These are phyloP conservation scores for Hedychridium roseum DNA, from an alignment of 2,888 invertebrate species.

Conservation along the genomic window DNA sequence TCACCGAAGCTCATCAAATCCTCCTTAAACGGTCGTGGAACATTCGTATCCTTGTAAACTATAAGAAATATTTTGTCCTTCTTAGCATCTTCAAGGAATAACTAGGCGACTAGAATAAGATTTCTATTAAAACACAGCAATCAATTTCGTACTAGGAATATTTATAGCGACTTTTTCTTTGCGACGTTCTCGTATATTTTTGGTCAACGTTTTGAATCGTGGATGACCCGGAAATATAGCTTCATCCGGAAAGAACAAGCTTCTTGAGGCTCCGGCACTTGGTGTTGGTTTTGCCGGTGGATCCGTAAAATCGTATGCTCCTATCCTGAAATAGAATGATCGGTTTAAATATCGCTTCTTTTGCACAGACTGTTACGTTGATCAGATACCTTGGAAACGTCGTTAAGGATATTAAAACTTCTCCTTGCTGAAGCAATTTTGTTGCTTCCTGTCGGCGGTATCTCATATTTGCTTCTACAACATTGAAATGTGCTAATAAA, in stretches of 20 bases:
- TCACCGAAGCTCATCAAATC: constrained; percentile 69
- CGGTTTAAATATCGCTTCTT: background rate
- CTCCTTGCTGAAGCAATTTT: constrained; percentile 77
- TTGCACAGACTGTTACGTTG: background rate
- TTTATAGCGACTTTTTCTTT: constrained; percentile 97
- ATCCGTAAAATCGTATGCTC: constrained; percentile 86
- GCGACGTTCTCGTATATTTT: constrained; percentile 90
- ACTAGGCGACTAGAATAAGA: background rate
- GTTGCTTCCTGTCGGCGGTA: constrained; percentile 86
- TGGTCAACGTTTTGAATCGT: constrained; percentile 89
- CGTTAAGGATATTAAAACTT: constrained; percentile 89
- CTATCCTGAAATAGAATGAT: constrained; percentile 71
- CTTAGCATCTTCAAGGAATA: background rate
- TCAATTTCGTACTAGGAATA: constrained; percentile 83
- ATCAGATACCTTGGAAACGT: constrained; percentile 86
- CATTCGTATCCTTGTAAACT: constrained; percentile 92
- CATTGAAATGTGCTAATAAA: constrained; percentile 94
- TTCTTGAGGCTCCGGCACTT: constrained; percentile 78
- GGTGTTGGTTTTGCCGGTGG: constrained; percentile 80
- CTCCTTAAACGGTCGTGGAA: constrained; percentile 80
- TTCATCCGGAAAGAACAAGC: constrained; percentile 93
- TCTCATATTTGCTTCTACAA: constrained; percentile 98
- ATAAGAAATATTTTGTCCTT: constrained; percentile 39
- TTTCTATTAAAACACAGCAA: constrained; percentile 1
- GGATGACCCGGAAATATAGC: constrained; percentile 96